A percentile compares a stretch with the other conserved stretches of the same genome.
Conservation (phyloP, 2,888 invertebrate genomes). For the Leucania comma region DNA sequence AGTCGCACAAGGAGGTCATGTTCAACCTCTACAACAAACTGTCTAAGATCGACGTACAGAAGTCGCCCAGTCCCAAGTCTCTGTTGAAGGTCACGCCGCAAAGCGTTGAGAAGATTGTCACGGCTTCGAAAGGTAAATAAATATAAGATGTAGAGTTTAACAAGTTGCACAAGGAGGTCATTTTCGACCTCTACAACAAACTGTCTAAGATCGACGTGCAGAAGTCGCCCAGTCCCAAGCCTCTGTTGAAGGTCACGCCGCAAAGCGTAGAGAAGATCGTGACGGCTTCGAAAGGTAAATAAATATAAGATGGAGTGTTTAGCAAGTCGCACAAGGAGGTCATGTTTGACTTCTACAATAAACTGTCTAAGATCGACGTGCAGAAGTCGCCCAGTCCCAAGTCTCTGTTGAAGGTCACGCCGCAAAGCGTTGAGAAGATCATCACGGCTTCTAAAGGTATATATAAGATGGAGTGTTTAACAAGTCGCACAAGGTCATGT, state of each 20-base stretch:
- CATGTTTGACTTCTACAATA: constrained; percentile 87
- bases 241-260: constrained; percentile 84
- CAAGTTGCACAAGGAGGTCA: constrained; percentile 88
- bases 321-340: constrained; percentile 89
- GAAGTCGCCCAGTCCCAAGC: constrained; percentile 84
- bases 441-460: constrained; percentile 82
- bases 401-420: constrained; percentile 84
- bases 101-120: constrained; percentile 86
- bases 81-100: constrained; percentile 86
- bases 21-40: constrained; percentile 87
- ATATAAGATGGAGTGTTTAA: constrained; percentile 76
- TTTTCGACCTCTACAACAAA: constrained; percentile 88
- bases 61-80: constrained; percentile 84
- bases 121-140: constrained; percentile 82
- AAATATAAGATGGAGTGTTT: constrained; percentile 72
- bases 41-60: constrained; percentile 83
- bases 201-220: constrained; percentile 84
- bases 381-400: constrained; percentile 85
- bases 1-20: constrained; percentile 89
- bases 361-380: constrained; percentile 84
- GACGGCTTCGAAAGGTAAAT: constrained; percentile 81
- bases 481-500: constrained; percentile 88
- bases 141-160: constrained; percentile 76
- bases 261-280: constrained; percentile 88
- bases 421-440: constrained; percentile 88